Conservation (phyloP, 2,888 invertebrate genomes). For the Sycophila texana region DNA sequence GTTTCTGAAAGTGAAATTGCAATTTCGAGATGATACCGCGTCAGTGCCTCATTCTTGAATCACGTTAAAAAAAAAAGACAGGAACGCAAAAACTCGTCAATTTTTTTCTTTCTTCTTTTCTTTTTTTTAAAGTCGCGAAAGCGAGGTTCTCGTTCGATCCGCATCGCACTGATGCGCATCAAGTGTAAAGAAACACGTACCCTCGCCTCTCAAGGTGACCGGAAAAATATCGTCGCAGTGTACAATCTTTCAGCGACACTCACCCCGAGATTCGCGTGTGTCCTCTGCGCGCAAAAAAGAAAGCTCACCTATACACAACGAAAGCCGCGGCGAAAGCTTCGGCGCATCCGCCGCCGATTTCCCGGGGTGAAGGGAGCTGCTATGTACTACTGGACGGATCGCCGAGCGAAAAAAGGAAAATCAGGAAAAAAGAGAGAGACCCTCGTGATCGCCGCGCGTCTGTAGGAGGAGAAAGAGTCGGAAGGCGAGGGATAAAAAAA, state of each 20-base stretch:
- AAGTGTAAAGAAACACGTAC: slow-evolving; percentile 15
- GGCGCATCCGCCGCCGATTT: not conserved
- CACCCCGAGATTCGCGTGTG: too few species aligned
- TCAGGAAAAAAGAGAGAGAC: not conserved
- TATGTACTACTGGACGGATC: too few species aligned
- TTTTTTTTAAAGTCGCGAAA: too few species aligned
- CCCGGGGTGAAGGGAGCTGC: too few species aligned
- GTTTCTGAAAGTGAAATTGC: slow-evolving; percentile 27
- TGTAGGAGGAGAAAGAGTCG: not conserved
- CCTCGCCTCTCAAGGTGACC: slow-evolving; percentile 33
- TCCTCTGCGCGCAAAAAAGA: too few species aligned
- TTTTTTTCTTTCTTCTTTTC: not conserved
- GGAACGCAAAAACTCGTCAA: too few species aligned
- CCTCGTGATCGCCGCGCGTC: not conserved
- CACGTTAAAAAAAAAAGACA: not conserved
- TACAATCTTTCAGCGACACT: too few species aligned
- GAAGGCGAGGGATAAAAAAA: not conserved
- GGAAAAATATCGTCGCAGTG: not conserved
- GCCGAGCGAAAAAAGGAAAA: too few species aligned
- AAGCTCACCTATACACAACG: too few species aligned
- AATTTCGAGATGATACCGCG: slow-evolving; percentile 35
- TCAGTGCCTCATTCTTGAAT: not conserved
- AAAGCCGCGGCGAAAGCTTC: not conserved
- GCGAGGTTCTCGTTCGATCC: too few species aligned
- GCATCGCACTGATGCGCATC: not conserved